These are phyloP conservation scores for Lutjanus argentimaculatus DNA, from an alignment of 2,797 vertebrate species.

Conservation along the genomic window DNA sequence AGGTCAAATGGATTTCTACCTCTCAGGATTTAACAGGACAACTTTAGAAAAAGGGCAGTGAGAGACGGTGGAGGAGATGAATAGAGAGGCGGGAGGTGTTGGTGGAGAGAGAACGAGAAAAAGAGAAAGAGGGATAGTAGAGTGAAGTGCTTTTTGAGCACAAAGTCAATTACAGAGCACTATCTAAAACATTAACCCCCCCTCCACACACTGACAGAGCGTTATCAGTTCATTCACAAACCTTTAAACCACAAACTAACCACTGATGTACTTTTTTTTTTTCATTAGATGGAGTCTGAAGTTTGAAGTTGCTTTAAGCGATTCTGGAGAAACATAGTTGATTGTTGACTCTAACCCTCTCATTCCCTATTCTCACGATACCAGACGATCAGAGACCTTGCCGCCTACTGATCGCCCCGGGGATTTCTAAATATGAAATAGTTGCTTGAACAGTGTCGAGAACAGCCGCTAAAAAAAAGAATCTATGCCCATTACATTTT, in stretches of 20 bases:
- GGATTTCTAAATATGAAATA: too few species aligned
- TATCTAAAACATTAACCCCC: conserved; percentile 53
- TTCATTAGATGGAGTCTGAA: background rate
- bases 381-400: too few species aligned
- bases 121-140: conserved; percentile 21
- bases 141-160: conserved; percentile 63
- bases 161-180: conserved; percentile 68
- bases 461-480: too few species aligned
- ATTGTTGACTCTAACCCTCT: too few species aligned
- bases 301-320: background rate
- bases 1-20: conserved; percentile 75
- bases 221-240: conserved; percentile 54
- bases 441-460: too few species aligned
- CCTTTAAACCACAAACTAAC: conserved; percentile 19
- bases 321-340: too few species aligned
- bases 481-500: too few species aligned
- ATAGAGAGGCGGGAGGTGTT: conserved; percentile 32
- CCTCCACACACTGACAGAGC: conserved; percentile 31
- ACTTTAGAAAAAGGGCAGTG: conserved; percentile 55
- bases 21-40: conserved; percentile 66
- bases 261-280: background rate
- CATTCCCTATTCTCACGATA: too few species aligned
- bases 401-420: too few species aligned
- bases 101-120: conserved; percentile 7
- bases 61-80: conserved; percentile 35